A percentile compares a stretch with the other conserved stretches of the same genome.
phyloP scores from a whole-genome alignment of 2,113 vertebrate genomes.

The Bos indicus region DNA sequence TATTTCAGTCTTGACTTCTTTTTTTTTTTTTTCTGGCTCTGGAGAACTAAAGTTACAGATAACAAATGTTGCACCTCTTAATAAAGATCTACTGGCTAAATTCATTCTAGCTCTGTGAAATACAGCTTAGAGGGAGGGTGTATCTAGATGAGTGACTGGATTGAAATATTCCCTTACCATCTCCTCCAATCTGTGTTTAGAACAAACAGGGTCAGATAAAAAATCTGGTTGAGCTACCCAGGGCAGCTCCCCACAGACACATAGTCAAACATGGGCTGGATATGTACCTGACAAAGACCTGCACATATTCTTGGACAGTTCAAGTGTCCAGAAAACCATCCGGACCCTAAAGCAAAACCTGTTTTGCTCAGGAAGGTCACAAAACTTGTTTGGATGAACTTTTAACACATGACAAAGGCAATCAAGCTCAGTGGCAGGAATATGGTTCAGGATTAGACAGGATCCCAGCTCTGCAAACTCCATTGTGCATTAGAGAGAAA shows the following conservation, averaged over 20 bases:
- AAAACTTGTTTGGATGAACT: neutral
- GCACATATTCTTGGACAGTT: neutral
- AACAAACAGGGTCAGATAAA: neutral
- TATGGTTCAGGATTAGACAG: neutral
- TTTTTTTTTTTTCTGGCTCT: slow-evolving; percentile 34
- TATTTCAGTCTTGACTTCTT: slow-evolving; percentile 5
- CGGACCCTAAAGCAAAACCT: neutral
- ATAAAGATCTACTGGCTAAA: neutral
- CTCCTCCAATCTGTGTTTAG: neutral
- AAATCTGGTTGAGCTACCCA: neutral
- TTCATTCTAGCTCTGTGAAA: slow-evolving; percentile 20
- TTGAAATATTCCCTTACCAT: neutral
- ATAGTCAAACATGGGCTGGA: too few relatives aligned
- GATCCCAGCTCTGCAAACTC: neutral
- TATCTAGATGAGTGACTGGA: neutral
- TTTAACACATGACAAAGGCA: neutral
- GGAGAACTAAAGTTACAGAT: neutral
- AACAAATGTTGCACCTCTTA: slow-evolving; percentile 1
- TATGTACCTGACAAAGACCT: neutral
- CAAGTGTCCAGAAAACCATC: neutral
- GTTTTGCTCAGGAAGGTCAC: neutral
- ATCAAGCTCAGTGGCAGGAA: neutral
- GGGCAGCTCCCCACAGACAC: neutral
- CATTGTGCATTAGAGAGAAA: neutral
- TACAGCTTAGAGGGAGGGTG: neutral